Evolutionary conservation across 2,113 vertebrate species (phyloP).

Genomic region (Phrynocephalus versicolor): DNA sequence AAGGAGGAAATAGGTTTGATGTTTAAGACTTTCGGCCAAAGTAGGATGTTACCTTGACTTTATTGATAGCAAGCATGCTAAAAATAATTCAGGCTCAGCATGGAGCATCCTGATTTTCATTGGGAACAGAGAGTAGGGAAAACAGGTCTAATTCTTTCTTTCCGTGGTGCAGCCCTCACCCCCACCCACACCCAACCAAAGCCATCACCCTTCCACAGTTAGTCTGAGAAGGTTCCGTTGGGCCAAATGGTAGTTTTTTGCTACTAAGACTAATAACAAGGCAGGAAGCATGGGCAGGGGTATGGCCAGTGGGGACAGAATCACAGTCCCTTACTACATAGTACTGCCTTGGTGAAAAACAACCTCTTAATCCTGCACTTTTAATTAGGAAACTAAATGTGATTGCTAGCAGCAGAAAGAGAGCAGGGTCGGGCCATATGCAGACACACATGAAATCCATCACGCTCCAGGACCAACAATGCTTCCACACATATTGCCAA

Average conservation of each 20-base stretch:
- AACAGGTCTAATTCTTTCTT: not conserved
- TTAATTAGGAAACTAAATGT: not conserved
- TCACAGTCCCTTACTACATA: not conserved
- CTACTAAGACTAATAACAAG: not conserved
- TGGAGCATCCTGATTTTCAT: not conserved
- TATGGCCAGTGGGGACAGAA: not conserved
- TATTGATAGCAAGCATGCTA: not conserved
- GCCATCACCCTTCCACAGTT: not conserved
- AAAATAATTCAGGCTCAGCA: not conserved
- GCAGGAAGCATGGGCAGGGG: not conserved
- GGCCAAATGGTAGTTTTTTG: not conserved
- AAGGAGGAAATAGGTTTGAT: not conserved
- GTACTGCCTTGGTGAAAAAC: not conserved
- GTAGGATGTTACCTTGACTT: not conserved
- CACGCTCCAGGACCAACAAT: too few species aligned
- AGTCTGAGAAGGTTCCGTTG: not conserved
- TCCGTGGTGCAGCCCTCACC: not conserved
- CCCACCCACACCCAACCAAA: not conserved
- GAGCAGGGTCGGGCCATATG: not conserved
- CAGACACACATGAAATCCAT: too few species aligned
- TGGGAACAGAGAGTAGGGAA: too few species aligned
- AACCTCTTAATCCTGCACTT: not conserved
- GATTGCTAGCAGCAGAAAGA: not conserved
- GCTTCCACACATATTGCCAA: too few species aligned
- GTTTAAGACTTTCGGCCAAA: not conserved